These are phyloP conservation scores for Zaprionus inermis DNA, from an alignment of 1,140 invertebrate genomes.

Conservation along the genomic window DNA sequence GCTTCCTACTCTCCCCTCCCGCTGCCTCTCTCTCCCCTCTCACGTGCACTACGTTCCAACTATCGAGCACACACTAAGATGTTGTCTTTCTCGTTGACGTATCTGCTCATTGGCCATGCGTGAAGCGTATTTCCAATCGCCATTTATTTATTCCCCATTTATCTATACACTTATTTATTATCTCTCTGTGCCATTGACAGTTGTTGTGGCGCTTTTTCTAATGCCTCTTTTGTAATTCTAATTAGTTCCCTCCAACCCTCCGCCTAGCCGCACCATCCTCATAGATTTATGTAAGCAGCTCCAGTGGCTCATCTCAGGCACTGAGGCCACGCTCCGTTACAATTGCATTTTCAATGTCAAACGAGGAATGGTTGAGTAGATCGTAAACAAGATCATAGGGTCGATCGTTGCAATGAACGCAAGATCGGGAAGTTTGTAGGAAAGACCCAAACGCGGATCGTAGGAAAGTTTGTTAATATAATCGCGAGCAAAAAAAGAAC, in stretches of 20 bases:
- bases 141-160: slow-evolving; percentile 82
- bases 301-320: not conserved
- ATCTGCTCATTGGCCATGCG: slow-evolving; percentile 69
- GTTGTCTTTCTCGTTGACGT: slow-evolving; percentile 33
- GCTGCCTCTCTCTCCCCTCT: not conserved
- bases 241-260: slow-evolving; percentile 60
- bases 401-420: not conserved
- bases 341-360: slow-evolving; percentile 57
- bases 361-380: not conserved
- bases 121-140: slow-evolving; percentile 68
- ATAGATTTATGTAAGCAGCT: slow-evolving; percentile 7
- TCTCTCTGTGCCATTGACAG: slow-evolving; percentile 67
- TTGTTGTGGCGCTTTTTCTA: slow-evolving; percentile 79
- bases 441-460: not conserved
- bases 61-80: not conserved
- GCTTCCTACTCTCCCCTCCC: not conserved
- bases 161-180: slow-evolving; percentile 82
- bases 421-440: not conserved
- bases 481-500: not conserved
- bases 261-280: not conserved
- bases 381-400: not conserved
- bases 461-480: too few species aligned
- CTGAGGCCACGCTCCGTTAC: slow-evolving; percentile 25
- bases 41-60: not conserved
- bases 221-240: slow-evolving; percentile 80